Conservation (phyloP, 1,140 invertebrate genomes). For the Bombus cullumanus region DNA sequence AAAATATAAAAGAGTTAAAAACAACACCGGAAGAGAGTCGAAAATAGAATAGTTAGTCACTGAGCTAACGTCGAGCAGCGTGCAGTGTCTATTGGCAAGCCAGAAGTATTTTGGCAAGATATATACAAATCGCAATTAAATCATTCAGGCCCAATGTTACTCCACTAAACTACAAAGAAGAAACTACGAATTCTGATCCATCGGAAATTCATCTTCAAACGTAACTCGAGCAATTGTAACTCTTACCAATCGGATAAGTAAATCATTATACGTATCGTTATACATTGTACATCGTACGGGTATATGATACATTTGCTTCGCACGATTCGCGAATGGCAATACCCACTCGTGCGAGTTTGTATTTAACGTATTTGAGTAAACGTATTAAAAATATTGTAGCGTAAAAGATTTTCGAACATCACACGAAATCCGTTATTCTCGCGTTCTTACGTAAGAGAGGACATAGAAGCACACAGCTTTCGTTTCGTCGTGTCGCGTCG, state of each 20-base stretch:
- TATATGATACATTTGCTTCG: too few species aligned
- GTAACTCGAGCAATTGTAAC: not conserved
- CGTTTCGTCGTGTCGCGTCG: not conserved
- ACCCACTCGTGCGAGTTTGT: too few species aligned
- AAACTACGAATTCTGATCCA: not conserved
- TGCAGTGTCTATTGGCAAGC: slow-evolving; percentile 44
- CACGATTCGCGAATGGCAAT: too few species aligned
- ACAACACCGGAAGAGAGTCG: slow-evolving; percentile 51
- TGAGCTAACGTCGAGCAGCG: slow-evolving; percentile 14
- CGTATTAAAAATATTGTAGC: too few species aligned
- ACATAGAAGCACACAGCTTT: slow-evolving; percentile 13
- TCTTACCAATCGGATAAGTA: not conserved
- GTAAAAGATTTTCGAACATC: not conserved
- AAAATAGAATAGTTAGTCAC: slow-evolving; percentile 53
- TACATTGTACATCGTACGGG: too few species aligned
- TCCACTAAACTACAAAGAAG: not conserved
- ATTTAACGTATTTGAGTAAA: too few species aligned
- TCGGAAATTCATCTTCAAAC: accelerated
- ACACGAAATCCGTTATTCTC: slow-evolving; percentile 3
- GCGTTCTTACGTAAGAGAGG: slow-evolving; percentile 37
- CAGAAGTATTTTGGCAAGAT: slow-evolving; percentile 47
- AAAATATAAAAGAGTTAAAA: slow-evolving; percentile 54
- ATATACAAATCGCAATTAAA: slow-evolving; percentile 43
- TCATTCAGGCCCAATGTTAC: slow-evolving; percentile 26
- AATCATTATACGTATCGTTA: not conserved